Percentiles rank a stretch among this genome's conserved stretches.
phyloP scores from a whole-genome alignment of 1,140 invertebrate genomes.

The Brachionus rubens region DNA sequence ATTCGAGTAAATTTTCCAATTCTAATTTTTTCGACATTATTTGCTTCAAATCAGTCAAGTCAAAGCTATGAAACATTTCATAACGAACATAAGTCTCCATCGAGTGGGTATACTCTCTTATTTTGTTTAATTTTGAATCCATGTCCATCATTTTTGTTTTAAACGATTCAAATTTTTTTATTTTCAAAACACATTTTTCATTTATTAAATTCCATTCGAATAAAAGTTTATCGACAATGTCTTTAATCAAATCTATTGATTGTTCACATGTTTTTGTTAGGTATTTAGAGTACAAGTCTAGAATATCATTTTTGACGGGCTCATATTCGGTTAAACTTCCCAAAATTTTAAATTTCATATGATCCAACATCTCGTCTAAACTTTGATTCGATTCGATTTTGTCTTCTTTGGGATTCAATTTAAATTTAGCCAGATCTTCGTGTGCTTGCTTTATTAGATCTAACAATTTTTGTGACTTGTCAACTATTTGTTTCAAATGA shows the following conservation, averaged over 20 bases:
- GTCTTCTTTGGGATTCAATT: neutral
- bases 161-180: constrained; percentile 18
- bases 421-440: neutral
- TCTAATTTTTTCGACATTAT: constrained; percentile 4
- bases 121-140: neutral
- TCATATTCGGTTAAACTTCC: neutral
- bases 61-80: constrained; percentile 10
- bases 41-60: constrained; percentile 1
- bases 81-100: constrained; percentile 10
- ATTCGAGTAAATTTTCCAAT: neutral
- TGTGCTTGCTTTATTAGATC: constrained; percentile 1
- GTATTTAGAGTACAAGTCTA: neutral
- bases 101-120: neutral
- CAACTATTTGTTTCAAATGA: constrained; percentile 2
- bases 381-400: neutral
- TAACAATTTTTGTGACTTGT: constrained; percentile 9
- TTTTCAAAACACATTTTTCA: neutral
- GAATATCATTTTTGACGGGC: constrained; percentile 4
- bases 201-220: constrained; percentile 23
- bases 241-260: neutral
- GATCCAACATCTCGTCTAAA: neutral
- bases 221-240: constrained; percentile 1
- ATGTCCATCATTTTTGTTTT: neutral
- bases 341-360: neutral
- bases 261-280: neutral